phyloP scores from a whole-genome alignment of 2,113 vertebrate species.

The Pygoscelis adeliae region DNA sequence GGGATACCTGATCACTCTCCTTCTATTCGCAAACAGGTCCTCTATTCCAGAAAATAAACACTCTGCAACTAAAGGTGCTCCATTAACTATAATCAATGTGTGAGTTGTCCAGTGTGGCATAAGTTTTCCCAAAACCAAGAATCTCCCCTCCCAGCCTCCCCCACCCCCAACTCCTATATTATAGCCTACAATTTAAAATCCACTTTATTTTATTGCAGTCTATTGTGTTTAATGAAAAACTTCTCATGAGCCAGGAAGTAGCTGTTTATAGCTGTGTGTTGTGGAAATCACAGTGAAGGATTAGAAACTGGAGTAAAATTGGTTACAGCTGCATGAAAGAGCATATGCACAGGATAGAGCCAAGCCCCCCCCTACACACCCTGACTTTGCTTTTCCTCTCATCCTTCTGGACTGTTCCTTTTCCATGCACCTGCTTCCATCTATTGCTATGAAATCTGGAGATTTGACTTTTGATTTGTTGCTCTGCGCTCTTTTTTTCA shows the following conservation, averaged over 20 bases:
- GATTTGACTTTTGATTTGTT: constrained; percentile 38
- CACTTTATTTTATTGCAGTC: constrained; percentile 42
- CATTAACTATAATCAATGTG: neutral
- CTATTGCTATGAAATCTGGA: neutral
- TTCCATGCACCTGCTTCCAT: constrained; percentile 33
- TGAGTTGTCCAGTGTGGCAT: neutral
- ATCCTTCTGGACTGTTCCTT: neutral
- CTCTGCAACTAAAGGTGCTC: neutral
- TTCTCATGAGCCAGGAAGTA: constrained; percentile 65
- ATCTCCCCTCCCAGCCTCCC: neutral
- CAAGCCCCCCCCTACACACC: neutral
- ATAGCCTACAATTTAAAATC: constrained; percentile 61
- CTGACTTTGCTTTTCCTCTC: constrained; percentile 27
- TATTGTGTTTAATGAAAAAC: constrained; percentile 72
- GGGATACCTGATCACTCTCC: neutral
- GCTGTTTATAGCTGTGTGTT: constrained; percentile 69
- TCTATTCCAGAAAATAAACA: neutral
- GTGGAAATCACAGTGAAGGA: constrained; percentile 72
- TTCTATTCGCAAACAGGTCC: neutral
- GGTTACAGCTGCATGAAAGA: constrained; percentile 42
- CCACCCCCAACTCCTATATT: neutral
- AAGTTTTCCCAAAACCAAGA: constrained; percentile 16
- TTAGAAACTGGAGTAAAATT: constrained; percentile 67
- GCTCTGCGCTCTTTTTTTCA: neutral
- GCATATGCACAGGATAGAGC: neutral